These are phyloP conservation scores for Huso huso DNA, from an alignment of 2,797 vertebrate genomes.

Conservation along the genomic window DNA sequence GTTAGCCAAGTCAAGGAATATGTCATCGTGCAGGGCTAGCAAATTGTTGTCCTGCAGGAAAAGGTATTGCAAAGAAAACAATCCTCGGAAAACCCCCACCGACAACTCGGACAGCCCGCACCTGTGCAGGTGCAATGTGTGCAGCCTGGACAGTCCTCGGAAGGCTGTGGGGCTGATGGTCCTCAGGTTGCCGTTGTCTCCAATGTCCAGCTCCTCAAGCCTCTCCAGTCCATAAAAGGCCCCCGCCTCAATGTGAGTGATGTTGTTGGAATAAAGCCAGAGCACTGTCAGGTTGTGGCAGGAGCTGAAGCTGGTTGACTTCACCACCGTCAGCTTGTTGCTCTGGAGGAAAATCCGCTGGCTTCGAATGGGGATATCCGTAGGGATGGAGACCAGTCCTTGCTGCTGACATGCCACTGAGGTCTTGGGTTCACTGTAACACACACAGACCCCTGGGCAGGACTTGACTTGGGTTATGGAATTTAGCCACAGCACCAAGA, in stretches of 20 bases:
- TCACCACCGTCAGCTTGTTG: constrained; percentile 59
- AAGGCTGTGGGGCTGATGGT: constrained; percentile 59
- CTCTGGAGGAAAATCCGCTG: constrained; percentile 72
- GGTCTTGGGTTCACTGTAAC: constrained; percentile 70
- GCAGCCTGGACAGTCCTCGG: constrained; percentile 58
- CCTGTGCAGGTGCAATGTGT: constrained; percentile 66
- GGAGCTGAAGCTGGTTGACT: constrained; percentile 60
- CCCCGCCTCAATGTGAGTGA: constrained; percentile 57
- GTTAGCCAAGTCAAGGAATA: constrained; percentile 68
- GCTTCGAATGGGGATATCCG: constrained; percentile 59
- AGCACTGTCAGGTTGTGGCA: constrained; percentile 68
- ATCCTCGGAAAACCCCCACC: constrained; percentile 58
- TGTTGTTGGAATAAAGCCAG: constrained; percentile 70
- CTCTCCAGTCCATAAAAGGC: constrained; percentile 59
- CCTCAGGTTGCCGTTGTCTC: constrained; percentile 59
- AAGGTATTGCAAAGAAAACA: constrained; percentile 68
- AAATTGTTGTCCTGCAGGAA: constrained; percentile 71
- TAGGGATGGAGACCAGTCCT: constrained; percentile 58
- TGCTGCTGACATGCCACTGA: constrained; percentile 72
- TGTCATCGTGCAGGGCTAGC: constrained; percentile 57
- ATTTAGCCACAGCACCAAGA: constrained; percentile 63
- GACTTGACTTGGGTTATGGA: constrained; percentile 47
- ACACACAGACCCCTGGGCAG: constrained; percentile 64
- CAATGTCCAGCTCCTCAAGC: constrained; percentile 70
- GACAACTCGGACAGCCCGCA: constrained; percentile 65